phyloP scores from a whole-genome alignment of 2,888 invertebrate species.

The Chymomyza amoena region DNA sequence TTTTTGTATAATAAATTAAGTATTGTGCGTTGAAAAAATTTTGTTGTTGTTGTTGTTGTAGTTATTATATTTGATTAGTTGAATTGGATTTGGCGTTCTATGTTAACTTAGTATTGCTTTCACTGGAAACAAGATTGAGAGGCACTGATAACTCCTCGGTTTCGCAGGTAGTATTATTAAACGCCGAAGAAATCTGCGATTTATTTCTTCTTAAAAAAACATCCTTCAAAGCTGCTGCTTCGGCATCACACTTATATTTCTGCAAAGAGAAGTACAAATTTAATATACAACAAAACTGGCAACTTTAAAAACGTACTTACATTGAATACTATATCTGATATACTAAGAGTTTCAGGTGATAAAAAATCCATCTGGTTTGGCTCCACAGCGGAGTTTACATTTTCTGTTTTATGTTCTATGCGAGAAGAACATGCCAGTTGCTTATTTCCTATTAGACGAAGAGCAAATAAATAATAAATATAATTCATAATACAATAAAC shows the following conservation, averaged over 20 bases:
- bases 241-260: constrained; percentile 32
- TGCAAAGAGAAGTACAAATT: constrained; percentile 2
- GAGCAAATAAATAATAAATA: too few species aligned
- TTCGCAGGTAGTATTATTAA: constrained; percentile 51
- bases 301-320: constrained; percentile 35
- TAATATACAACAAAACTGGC: not conserved
- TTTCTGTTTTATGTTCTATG: constrained; percentile 41
- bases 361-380: constrained; percentile 43
- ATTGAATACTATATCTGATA: constrained; percentile 51
- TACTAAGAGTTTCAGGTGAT: constrained; percentile 41
- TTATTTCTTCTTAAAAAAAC: constrained; percentile 58
- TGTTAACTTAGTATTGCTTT: constrained; percentile 70
- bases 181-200: constrained; percentile 51
- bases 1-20: constrained; percentile 53
- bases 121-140: constrained; percentile 73
- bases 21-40: constrained; percentile 53
- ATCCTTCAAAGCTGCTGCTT: constrained; percentile 55
- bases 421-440: constrained; percentile 38
- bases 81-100: constrained; percentile 68
- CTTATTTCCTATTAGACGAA: constrained; percentile 36
- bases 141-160: constrained; percentile 65
- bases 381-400: constrained; percentile 36
- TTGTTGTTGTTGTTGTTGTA: not conserved
- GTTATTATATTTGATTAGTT: constrained; percentile 41
- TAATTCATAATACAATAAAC: not conserved